phyloP scores from a whole-genome alignment of 2,888 invertebrate species.

The Agriotes lineatus region DNA sequence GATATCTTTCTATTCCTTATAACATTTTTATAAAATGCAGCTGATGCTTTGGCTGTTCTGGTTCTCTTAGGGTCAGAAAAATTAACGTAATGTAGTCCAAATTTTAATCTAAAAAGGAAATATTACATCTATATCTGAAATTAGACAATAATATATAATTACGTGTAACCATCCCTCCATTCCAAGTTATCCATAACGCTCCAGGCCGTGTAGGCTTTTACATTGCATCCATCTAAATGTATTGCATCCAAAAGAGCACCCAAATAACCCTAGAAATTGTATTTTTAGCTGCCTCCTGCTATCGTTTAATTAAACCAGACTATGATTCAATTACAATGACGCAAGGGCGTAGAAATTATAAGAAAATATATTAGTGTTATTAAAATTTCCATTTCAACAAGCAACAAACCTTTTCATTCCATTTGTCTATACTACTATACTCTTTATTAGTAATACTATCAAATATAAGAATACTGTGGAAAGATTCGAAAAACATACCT shows the following conservation, averaged over 20 bases:
- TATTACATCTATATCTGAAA: neutral
- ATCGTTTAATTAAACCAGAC: too few species aligned
- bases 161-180: slow-evolving; percentile 82
- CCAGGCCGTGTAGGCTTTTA: slow-evolving; percentile 81
- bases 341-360: too few species aligned
- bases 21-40: slow-evolving; percentile 69
- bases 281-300: too few species aligned
- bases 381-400: too few species aligned
- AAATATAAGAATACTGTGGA: too few species aligned
- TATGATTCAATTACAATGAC: too few species aligned
- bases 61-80: slow-evolving; percentile 71
- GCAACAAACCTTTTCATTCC: too few species aligned
- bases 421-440: too few species aligned
- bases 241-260: slow-evolving; percentile 67
- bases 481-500: slow-evolving; percentile 51
- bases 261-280: slow-evolving; percentile 65
- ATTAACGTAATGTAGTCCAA: slow-evolving; percentile 79
- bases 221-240: slow-evolving; percentile 70
- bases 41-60: slow-evolving; percentile 75
- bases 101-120: slow-evolving; percentile 69
- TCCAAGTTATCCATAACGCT: slow-evolving; percentile 86
- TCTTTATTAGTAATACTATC: too few species aligned
- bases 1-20: slow-evolving; percentile 61
- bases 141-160: slow-evolving; percentile 58
- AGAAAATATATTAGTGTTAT: too few species aligned